Evolutionary conservation across 92 coral and sea anemone species (phyloP).

Genomic region (Phymanthus crucifer): DNA sequence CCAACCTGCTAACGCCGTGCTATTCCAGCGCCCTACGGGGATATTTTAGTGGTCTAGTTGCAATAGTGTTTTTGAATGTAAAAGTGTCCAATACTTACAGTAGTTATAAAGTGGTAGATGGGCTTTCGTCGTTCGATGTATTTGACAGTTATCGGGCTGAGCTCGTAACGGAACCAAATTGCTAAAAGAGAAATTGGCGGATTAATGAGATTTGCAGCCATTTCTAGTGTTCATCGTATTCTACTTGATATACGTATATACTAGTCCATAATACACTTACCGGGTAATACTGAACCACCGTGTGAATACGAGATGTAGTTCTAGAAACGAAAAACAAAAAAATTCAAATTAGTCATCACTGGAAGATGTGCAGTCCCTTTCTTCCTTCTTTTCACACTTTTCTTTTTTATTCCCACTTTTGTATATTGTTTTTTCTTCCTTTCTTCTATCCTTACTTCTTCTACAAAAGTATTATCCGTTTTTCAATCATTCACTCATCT

Average conservation of each 20-base stretch:
- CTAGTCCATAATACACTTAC: slow-evolving; percentile 27
- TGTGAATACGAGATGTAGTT: slow-evolving; percentile 95
- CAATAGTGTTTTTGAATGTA: too few species aligned
- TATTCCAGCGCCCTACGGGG: too few species aligned
- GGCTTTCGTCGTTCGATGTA: slow-evolving; percentile 96
- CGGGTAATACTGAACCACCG: slow-evolving; percentile 92
- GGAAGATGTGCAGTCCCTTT: neutral
- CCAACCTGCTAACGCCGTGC: too few species aligned
- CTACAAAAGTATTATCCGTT: too few species aligned
- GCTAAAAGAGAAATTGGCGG: slow-evolving; percentile 43
- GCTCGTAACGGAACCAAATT: slow-evolving; percentile 96
- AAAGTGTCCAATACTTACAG: slow-evolving; percentile 55
- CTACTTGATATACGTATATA: too few species aligned
- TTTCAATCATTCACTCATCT: too few species aligned
- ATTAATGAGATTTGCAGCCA: neutral
- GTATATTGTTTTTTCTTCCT: too few species aligned
- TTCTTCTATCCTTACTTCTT: too few species aligned
- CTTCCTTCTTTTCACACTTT: too few species aligned
- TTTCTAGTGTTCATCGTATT: too few species aligned
- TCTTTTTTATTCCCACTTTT: too few species aligned
- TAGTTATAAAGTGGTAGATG: slow-evolving; percentile 94
- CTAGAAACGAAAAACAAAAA: slow-evolving; percentile 34
- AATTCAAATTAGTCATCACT: neutral
- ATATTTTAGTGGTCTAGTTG: too few species aligned
- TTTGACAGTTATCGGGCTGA: slow-evolving; percentile 97